Conservation (phyloP, 30 jellyfish, hydroid and myxozoan species). For the Calvadosia cruxmelitensis region DNA sequence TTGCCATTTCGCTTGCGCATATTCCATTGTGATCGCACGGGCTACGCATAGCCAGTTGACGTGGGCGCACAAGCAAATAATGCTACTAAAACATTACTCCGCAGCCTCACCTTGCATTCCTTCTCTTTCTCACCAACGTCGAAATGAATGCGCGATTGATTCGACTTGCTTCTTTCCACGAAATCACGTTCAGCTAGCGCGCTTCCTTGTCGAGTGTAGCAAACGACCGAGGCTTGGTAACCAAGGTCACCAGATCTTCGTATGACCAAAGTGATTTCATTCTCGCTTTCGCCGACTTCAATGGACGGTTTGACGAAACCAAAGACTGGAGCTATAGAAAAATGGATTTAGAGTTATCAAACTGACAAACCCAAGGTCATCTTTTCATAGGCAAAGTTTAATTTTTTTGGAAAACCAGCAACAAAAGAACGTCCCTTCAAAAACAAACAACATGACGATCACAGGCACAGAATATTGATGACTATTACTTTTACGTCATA, state of each 20-base stretch:
- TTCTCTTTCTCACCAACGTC: slow-evolving; percentile 46
- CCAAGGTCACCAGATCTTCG: slow-evolving; percentile 68
- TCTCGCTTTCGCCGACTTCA: slow-evolving; percentile 49
- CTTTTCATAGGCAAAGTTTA: too few species aligned
- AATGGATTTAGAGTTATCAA: not conserved
- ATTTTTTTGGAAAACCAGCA: too few species aligned
- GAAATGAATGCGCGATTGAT: slow-evolving; percentile 62
- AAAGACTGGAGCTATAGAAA: slow-evolving; percentile 54
- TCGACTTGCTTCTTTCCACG: slow-evolving; percentile 54
- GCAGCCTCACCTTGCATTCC: slow-evolving; percentile 51
- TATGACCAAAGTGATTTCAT: slow-evolving; percentile 35
- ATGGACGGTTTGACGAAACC: slow-evolving; percentile 35
- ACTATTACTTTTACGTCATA: too few species aligned
- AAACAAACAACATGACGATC: too few species aligned
- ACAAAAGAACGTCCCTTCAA: too few species aligned
- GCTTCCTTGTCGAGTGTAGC: slow-evolving; percentile 78
- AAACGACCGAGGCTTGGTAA: slow-evolving; percentile 50
- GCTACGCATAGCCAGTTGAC: too few species aligned
- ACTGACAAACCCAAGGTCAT: too few species aligned
- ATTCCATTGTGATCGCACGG: too few species aligned
- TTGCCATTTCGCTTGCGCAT: too few species aligned
- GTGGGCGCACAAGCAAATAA: not conserved
- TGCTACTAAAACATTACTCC: not conserved
- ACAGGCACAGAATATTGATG: not conserved
- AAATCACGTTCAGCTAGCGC: slow-evolving; percentile 71